Conservation (phyloP, 2,888 invertebrate species). For the Torymus aiolomorphi region DNA sequence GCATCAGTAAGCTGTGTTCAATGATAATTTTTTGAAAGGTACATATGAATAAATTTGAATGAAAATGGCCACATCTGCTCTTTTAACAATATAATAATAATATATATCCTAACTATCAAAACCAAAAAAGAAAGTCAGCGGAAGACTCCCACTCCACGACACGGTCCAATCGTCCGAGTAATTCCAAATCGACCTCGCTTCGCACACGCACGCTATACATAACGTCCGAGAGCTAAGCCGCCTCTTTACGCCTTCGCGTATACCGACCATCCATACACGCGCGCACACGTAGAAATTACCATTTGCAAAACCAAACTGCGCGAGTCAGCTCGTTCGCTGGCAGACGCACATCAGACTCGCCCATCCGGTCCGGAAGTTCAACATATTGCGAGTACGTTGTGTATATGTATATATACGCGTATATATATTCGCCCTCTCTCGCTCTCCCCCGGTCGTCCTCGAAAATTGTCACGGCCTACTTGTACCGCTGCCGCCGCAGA, state of each 20-base stretch:
- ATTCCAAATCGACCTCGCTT: too few species aligned
- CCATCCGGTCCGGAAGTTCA: constrained; percentile 63
- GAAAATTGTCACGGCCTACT: constrained; percentile 66
- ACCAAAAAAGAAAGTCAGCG: too few species aligned
- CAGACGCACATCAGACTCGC: constrained; percentile 56
- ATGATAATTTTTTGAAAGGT: too few species aligned
- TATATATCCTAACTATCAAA: too few species aligned
- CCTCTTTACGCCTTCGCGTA: background rate
- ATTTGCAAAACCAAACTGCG: constrained; percentile 58
- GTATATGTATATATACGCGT: background rate
- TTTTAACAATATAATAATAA: too few species aligned
- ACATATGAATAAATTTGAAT: too few species aligned
- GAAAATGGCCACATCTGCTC: too few species aligned
- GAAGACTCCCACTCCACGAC: too few species aligned
- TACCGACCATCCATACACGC: background rate
- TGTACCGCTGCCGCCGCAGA: constrained; percentile 43
- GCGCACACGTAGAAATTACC: constrained; percentile 52
- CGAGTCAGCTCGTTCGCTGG: background rate
- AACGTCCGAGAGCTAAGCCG: too few species aligned
- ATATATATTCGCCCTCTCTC: constrained; percentile 18
- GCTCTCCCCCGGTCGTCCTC: constrained; percentile 58
- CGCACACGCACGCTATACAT: background rate
- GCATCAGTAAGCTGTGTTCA: too few species aligned
- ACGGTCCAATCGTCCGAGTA: too few species aligned
- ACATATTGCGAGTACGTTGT: constrained; percentile 46